Base-by-base conservation (phyloP, 2,888 invertebrate species). In the Polia nebulosa region DNA sequence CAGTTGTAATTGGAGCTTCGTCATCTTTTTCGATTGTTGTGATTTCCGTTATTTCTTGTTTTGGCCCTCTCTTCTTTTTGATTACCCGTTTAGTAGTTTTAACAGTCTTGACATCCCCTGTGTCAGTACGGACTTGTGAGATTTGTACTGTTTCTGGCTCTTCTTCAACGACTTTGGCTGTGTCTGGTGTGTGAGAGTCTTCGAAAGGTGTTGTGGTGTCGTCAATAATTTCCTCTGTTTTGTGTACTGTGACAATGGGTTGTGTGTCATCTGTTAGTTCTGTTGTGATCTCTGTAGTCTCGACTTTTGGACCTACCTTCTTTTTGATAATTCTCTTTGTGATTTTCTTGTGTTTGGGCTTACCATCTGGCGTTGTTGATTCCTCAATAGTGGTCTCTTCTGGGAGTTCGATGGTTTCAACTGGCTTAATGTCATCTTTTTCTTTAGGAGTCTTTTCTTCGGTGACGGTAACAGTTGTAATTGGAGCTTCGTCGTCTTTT, bases 71-170 rank as follows among this genome's bases (percentile, higher is more conserved):
- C 62, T 88, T 91, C 55, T 94, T 94, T 85, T 61, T 89, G n/a
- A 92, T 81, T 0, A 86, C 82, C 3, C 90, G 86, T 65, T 87
- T 92, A 27, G 87, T 78, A 0, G 85, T 80, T 81, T 73, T 81
- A 0, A 81, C 61, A 66, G 87, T 88, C 25, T 89, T 88, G 1
- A 88, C 67, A 22, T 90, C 91, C 0, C 90, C 91, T 53, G 88
- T 83, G 60, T 89, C 78, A 0, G 93, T 92, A 0, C 51, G 67
- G 0, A 75, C 60, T 65, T 75, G 62, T 9, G 63, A 57, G 0
- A 76, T n/a, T 17, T 75, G 60, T 0, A 76, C 60, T 0, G 63
- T 64, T 36, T 76, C 75, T 0, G 75, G 71, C 3, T 4, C 22
- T 57, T 76, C 77, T 1, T 76, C 69, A 0, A 78, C 25, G 0